Base-by-base conservation (phyloP, 2,113 vertebrate species). In the Odocoileus hemionus region DNA sequence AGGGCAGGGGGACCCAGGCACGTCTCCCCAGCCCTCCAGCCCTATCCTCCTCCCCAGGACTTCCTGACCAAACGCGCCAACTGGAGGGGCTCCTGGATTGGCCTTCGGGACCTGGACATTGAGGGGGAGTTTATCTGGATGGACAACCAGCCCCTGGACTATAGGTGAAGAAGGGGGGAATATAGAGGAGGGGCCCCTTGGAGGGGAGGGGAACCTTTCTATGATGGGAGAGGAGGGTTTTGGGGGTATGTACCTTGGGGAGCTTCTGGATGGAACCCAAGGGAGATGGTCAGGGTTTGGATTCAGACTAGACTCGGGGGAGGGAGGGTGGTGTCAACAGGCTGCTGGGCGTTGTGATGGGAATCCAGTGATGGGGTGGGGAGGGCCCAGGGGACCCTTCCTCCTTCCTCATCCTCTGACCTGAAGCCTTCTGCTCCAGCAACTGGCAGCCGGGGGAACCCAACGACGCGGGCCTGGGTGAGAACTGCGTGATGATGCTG, bases 401-500 rank as follows among this genome's bases (percentile, higher is more conserved):
- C 57, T 9, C 26, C 1, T 1, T 2, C 39, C 2, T n/a, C 33
- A 3, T 8, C 13, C n/a, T 36, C 39, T 91, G 30, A 89, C 57
- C 70, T 7, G 10, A 26, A 57, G 52, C 21, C 23, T 58, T 26
- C 57, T 16, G 0, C 26, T 55, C 1, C 96, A 98, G 98, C 92
- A 97, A 98, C 96, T 98, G 98, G 98, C 17, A 16, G 17, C 90
- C 39, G 0, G 97, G 97, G 39, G 97, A 98, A 8, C 98, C 98
- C 90, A 98, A 98, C 85, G 96, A 97, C 15, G 50, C 4, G 2
- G 95, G 17, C 17, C 78, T 54, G 23, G 97, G 96, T 0, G 97
- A 98, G 39, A 47, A 98, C 97, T 98, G 98, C 1, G 97, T 98
- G 39, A 90, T 98, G 92, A 96, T 98, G 95, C 54, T 19, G 30